These are phyloP conservation scores for Agapornis canus DNA, from an alignment of 2,797 vertebrate genomes.

Conservation along the genomic window DNA sequence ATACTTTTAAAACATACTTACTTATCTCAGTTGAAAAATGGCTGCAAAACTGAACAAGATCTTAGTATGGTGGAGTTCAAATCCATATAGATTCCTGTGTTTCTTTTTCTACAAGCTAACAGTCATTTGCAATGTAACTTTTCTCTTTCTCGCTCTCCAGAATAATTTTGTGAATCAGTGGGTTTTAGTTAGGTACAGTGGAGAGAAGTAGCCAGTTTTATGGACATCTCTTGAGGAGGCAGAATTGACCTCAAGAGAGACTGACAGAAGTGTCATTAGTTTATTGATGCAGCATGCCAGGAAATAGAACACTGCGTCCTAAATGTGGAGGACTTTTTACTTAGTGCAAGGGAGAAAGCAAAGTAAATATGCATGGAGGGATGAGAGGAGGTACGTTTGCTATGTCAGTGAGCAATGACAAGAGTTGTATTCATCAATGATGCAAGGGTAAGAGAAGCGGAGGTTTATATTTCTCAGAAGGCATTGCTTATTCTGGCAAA, in stretches of 20 bases:
- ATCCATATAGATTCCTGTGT: fast-evolving
- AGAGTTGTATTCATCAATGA: background rate
- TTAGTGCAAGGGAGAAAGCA: background rate
- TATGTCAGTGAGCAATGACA: background rate
- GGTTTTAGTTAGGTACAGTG: background rate
- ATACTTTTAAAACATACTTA: background rate
- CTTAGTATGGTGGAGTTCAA: background rate
- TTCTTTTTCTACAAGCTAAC: background rate
- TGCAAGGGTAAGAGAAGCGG: background rate
- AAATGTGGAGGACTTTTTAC: background rate
- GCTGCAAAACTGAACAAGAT: background rate
- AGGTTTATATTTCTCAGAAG: background rate
- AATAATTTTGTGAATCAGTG: background rate
- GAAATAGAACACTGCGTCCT: background rate
- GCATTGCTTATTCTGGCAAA: background rate
- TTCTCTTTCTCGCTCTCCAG: background rate
- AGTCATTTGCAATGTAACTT: background rate
- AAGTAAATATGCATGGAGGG: background rate
- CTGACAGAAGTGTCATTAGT: background rate
- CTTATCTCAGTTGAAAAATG: background rate
- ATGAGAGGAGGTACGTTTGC: background rate
- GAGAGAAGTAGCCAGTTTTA: background rate
- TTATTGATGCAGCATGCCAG: background rate
- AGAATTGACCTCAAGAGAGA: background rate
- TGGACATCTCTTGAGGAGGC: background rate